A percentile compares a stretch with the other conserved stretches of the same genome.
These are phyloP conservation scores for Sturnira hondurensis DNA, from an alignment of 2,113 vertebrate species.

Conservation along the genomic window DNA sequence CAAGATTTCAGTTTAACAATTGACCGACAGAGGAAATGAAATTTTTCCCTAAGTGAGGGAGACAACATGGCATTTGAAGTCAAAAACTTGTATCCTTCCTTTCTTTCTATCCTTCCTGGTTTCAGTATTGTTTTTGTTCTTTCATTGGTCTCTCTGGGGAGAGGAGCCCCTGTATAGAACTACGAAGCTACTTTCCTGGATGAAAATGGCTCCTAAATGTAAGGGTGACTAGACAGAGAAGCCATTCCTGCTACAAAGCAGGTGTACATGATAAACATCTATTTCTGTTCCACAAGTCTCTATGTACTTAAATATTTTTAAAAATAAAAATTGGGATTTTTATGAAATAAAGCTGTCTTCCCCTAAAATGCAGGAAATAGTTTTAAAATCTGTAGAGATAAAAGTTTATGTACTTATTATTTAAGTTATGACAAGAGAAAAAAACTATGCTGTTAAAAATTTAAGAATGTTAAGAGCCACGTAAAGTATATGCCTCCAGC, in stretches of 20 bases:
- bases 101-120: background rate
- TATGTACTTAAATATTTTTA: background rate
- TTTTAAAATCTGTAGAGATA: background rate
- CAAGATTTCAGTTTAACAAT: background rate
- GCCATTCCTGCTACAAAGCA: background rate
- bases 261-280: background rate
- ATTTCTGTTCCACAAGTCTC: background rate
- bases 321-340: conserved; percentile 2
- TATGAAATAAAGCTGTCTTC: background rate
- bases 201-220: background rate
- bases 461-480: background rate
- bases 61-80: background rate
- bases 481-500: background rate
- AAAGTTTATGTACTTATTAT: background rate
- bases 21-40: background rate
- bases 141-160: background rate
- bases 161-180: background rate
- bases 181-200: background rate
- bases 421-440: background rate
- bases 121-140: background rate
- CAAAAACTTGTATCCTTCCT: background rate
- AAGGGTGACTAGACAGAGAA: background rate
- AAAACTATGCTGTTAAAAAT: background rate
- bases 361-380: background rate
- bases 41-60: background rate